These are phyloP conservation scores for Gopherus flavomarginatus DNA, from an alignment of 2,113 vertebrate genomes.

Conservation along the genomic window DNA sequence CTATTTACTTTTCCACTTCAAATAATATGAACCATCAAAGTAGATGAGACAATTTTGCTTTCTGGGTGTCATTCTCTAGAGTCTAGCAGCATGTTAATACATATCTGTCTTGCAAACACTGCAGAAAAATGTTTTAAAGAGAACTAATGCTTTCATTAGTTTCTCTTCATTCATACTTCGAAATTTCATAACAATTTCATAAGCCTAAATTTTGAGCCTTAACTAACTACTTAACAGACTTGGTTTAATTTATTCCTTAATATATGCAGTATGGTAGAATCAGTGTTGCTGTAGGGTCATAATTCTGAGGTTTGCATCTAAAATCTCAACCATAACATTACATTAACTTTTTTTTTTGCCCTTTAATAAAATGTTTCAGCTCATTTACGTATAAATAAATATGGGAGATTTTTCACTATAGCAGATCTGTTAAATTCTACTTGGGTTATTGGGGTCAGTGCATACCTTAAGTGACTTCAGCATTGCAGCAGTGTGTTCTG, in stretches of 20 bases:
- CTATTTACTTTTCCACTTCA: background rate
- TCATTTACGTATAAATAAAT: background rate
- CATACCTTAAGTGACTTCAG: background rate
- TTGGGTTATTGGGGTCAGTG: background rate
- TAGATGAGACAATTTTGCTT: background rate
- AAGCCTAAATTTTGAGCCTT: background rate
- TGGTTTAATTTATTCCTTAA: background rate
- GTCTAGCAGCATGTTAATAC: background rate
- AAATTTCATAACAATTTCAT: background rate
- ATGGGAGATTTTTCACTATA: background rate
- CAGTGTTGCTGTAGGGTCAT: background rate
- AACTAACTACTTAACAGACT: background rate
- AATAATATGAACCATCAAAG: background rate
- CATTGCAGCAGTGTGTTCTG: background rate
- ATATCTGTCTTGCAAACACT: background rate
- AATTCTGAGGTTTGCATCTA: background rate
- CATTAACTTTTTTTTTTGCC: background rate
- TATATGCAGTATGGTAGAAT: background rate
- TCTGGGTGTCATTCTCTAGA: background rate
- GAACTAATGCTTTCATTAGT: background rate
- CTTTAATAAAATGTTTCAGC: background rate
- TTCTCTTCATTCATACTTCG: background rate
- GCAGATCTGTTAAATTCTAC: background rate
- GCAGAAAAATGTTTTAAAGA: background rate
- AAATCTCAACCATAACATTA: accelerated